Evolutionary conservation across 2,797 vertebrate species (phyloP).

Genomic region (Labeo calbasu): DNA sequence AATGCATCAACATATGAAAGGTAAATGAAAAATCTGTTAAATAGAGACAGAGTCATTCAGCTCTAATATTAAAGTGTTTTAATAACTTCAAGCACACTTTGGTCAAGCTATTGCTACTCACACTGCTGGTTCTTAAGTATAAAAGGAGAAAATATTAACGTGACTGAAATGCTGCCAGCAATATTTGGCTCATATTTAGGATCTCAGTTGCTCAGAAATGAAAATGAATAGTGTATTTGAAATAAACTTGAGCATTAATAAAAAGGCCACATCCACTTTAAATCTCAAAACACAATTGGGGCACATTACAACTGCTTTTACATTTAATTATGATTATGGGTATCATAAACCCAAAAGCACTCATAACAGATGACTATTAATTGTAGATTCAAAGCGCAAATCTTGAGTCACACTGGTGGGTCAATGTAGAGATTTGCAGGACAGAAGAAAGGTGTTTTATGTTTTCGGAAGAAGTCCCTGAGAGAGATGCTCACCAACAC

Average conservation of each 20-base stretch:
- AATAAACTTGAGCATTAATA: background rate
- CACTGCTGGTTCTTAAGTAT: background rate
- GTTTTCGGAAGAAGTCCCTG: background rate
- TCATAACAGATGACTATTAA: no score
- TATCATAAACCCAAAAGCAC: no score
- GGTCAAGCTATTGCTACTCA: background rate
- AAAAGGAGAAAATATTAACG: background rate
- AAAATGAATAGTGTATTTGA: background rate
- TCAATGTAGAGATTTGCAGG: background rate
- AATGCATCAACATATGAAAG: slow-evolving; percentile 13
- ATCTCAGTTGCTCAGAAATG: background rate
- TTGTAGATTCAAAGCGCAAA: no score
- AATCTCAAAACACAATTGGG: no score
- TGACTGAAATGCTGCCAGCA: background rate
- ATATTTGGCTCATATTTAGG: background rate
- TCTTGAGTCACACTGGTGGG: no score
- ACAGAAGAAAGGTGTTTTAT: background rate
- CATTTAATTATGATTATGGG: no score
- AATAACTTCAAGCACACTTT: slow-evolving; percentile 22
- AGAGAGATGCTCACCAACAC: no score
- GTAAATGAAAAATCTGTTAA: background rate
- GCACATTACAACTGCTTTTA: no score
- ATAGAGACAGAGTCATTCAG: background rate
- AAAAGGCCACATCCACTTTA: no score
- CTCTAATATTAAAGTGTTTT: background rate